Evolutionary conservation across 2,113 vertebrate species (phyloP), one percentile per base, ranked within the genome.

Genomic region (Alligator sinensis): DNA sequence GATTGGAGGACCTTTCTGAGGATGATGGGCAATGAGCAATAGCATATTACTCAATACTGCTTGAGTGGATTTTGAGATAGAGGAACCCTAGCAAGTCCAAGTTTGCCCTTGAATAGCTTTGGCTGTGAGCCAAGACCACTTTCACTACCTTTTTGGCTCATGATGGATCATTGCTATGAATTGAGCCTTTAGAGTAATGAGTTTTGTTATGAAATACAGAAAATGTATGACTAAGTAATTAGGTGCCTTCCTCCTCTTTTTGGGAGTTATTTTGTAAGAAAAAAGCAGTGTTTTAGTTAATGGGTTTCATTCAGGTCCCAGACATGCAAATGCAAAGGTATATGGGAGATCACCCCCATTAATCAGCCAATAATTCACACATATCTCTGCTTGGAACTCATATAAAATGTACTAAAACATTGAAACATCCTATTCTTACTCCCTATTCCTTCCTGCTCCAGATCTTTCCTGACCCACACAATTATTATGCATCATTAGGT

Each of bases 151-250:
- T 91, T 91, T 72, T 66, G 79, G 75, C 74, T 92, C 55, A 14
- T 86, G 76, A 93, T 75, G 68, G 55, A 86, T 94, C 82, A 82
- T 92, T 95, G 93, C 68, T 93, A n/a, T 70, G 15, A 72, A 94
- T 14, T 77, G 93, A 97, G 80, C 70, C 78, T 60, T 91, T 82
- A 75, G 91, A 94, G 87, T 87, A 64, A 60, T 77, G 85, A 92
- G 84, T 92, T 96, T 93, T 64, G 79, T 76, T 95, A 88, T n/a
- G 87, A 87, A 55, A 94, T 82, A 93, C 47, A 96, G 82, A 87
- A 82, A 97, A 95, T 75, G 88, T 75, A 94, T 76, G 70, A 95
- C 84, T 97, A 95, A 94, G 76, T 89, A 96, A 92, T 95, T 94
- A 88, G 66, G 58, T 38, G 95, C 88, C 28, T 80, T 96, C 95